Conservation (phyloP, 1,140 invertebrate species). For the Bradynema listronoti region DNA sequence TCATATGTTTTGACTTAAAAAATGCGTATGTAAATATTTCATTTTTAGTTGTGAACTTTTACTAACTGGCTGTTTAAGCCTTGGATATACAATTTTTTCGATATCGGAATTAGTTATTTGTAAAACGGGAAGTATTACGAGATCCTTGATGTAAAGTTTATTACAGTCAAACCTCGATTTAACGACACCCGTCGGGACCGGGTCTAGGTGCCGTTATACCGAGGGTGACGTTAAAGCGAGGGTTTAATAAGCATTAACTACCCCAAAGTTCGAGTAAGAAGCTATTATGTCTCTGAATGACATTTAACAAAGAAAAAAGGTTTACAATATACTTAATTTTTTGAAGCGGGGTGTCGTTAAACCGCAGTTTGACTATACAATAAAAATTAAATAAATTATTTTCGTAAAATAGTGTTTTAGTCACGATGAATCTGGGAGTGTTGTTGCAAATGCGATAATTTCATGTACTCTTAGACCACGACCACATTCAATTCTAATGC, state of each 20-base stretch:
- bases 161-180: too few relatives aligned
- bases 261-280: too few relatives aligned
- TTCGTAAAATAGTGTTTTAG: constrained; percentile 24
- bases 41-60: constrained; percentile 41
- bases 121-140: constrained; percentile 13
- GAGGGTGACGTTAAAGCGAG: too few relatives aligned
- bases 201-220: too few relatives aligned
- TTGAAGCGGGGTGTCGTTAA: too few relatives aligned
- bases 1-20: constrained; percentile 7
- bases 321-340: too few relatives aligned
- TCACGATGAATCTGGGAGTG: constrained; percentile 41
- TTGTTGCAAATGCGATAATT: constrained; percentile 38
- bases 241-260: too few relatives aligned
- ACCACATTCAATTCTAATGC: constrained; percentile 44
- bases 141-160: constrained; percentile 38
- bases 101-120: constrained; percentile 38
- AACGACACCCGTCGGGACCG: too few relatives aligned
- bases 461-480: constrained; percentile 42
- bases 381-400: constrained; percentile 10
- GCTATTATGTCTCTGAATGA: too few relatives aligned
- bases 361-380: not conserved
- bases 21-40: not conserved
- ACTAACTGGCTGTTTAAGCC: constrained; percentile 19
- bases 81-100: constrained; percentile 48
- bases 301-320: too few relatives aligned